Conservation (phyloP, 2,797 vertebrate species). For the Huso huso region DNA sequence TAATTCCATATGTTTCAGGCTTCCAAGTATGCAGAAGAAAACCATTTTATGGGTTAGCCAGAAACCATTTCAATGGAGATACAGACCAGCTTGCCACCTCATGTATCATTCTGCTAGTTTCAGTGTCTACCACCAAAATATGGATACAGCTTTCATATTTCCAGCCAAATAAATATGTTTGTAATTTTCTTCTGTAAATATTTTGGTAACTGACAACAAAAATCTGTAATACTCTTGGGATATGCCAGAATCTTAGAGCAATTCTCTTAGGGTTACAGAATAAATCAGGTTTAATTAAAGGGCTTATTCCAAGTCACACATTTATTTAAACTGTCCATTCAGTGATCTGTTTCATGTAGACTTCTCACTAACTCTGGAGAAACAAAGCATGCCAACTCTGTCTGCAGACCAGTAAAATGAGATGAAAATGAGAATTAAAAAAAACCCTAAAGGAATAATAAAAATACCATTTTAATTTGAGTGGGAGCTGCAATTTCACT, state of each 20-base stretch:
- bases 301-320: slow-evolving; percentile 17
- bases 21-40: neutral
- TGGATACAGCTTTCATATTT: slow-evolving; percentile 32
- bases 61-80: neutral
- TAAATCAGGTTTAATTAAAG: slow-evolving; percentile 42
- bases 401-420: slow-evolving; percentile 8
- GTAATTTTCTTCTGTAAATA: slow-evolving; percentile 26
- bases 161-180: slow-evolving; percentile 32
- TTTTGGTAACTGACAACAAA: slow-evolving; percentile 15
- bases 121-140: slow-evolving; percentile 16
- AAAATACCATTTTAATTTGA: slow-evolving; percentile 23
- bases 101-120: slow-evolving; percentile 8
- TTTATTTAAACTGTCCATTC: slow-evolving; percentile 1
- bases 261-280: slow-evolving; percentile 26
- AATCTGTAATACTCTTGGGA: slow-evolving; percentile 35
- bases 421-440: slow-evolving; percentile 21
- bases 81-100: neutral
- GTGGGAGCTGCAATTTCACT: neutral
- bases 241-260: slow-evolving; percentile 24
- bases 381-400: slow-evolving; percentile 15
- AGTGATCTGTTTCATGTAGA: slow-evolving; percentile 38
- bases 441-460: slow-evolving; percentile 24
- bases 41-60: neutral
- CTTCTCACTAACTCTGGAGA: slow-evolving; percentile 20
- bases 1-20: neutral